These are phyloP conservation scores for Mycalesis mineus DNA, from an alignment of 2,888 invertebrate species.

Conservation along the genomic window DNA sequence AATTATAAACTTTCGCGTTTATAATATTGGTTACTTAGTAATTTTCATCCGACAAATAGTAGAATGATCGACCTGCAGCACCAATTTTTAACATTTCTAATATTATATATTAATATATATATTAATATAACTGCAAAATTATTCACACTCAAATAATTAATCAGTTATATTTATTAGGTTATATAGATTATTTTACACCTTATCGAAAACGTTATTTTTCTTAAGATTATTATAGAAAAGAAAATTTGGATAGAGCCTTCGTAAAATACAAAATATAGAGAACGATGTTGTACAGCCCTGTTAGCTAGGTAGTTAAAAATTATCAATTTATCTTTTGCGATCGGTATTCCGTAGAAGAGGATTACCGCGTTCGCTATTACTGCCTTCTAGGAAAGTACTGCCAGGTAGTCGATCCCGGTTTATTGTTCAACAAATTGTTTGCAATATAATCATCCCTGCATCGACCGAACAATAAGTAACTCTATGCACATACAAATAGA, in stretches of 20 bases:
- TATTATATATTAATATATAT: too few relatives aligned
- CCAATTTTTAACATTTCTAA: too few relatives aligned
- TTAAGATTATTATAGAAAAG: neutral
- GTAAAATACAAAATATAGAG: neutral
- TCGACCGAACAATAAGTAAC: conserved; percentile 29
- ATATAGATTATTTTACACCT: too few relatives aligned
- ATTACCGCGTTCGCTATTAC: conserved; percentile 69
- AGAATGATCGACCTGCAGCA: too few relatives aligned
- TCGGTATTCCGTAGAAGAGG: conserved; percentile 68
- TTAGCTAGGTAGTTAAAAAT: conserved; percentile 38
- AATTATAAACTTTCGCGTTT: too few relatives aligned
- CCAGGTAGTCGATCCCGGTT: conserved; percentile 62
- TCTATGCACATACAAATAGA: conserved; percentile 21
- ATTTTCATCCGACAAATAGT: too few relatives aligned
- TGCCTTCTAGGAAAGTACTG: conserved; percentile 68
- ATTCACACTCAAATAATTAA: too few relatives aligned
- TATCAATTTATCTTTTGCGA: conserved; percentile 63
- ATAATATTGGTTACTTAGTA: too few relatives aligned
- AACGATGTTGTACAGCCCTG: conserved; percentile 50
- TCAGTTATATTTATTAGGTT: too few relatives aligned
- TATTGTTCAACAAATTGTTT: conserved; percentile 51
- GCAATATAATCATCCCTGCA: conserved; percentile 25
- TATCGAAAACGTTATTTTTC: too few relatives aligned
- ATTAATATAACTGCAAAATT: too few relatives aligned
- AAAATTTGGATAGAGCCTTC: too few relatives aligned